A percentile compares a stretch with the other conserved stretches of the same genome.
Conservation (phyloP, 2,888 invertebrate species). For the Andrena praecox region DNA sequence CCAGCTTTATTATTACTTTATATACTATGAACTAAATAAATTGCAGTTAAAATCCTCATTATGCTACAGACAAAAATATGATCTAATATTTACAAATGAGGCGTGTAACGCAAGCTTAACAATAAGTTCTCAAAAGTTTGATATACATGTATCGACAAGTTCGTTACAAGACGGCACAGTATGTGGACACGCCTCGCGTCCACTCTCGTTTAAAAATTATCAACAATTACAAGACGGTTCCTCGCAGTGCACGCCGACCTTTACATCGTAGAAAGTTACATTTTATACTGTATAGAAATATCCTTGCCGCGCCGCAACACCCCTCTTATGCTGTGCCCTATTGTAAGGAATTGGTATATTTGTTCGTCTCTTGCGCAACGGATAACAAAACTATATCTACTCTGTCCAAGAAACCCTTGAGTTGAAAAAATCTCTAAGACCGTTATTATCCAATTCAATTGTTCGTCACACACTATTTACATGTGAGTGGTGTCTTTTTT, state of each 20-base stretch:
- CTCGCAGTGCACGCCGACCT: slow-evolving; percentile 29
- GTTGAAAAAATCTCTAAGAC: slow-evolving; percentile 77
- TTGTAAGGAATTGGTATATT: slow-evolving; percentile 70
- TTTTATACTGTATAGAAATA: slow-evolving; percentile 39
- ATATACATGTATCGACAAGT: slow-evolving; percentile 57
- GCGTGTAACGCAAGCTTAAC: slow-evolving; percentile 83
- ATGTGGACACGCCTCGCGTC: slow-evolving; percentile 34
- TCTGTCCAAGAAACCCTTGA: slow-evolving; percentile 67
- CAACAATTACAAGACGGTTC: slow-evolving; percentile 47
- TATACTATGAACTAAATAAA: slow-evolving; percentile 83
- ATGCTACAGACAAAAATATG: slow-evolving; percentile 84
- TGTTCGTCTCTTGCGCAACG: slow-evolving; percentile 74
- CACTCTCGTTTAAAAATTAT: slow-evolving; percentile 43
- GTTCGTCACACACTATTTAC: slow-evolving; percentile 82
- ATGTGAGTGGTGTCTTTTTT: slow-evolving; percentile 73
- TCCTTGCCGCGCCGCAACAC: slow-evolving; percentile 37
- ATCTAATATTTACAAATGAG: slow-evolving; percentile 85
- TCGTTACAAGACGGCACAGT: slow-evolving; percentile 75
- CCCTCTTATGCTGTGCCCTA: slow-evolving; percentile 64
- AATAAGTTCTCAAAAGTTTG: slow-evolving; percentile 65
- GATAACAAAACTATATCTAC: slow-evolving; percentile 76
- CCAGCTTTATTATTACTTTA: slow-evolving; percentile 68
- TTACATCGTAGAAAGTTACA: slow-evolving; percentile 34
- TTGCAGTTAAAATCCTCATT: slow-evolving; percentile 83
- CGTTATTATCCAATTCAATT: slow-evolving; percentile 79